Conservation (phyloP, 2,113 vertebrate species). For the Trichomycterus rosablanca region DNA sequence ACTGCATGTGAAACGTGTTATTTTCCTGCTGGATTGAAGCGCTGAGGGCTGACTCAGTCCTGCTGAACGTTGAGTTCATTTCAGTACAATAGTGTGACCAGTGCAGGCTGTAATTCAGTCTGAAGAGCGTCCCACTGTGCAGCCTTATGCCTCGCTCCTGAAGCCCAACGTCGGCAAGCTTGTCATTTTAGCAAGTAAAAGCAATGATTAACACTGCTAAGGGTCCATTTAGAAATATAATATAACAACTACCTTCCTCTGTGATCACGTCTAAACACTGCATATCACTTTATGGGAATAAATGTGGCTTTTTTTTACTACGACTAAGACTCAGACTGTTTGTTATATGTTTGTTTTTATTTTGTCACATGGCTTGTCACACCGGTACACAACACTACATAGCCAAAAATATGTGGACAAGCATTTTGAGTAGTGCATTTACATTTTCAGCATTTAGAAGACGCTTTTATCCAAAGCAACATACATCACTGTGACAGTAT, state of each 20-base stretch:
- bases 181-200: slow-evolving; percentile 38
- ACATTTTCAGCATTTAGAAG: too few relatives aligned
- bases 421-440: too few relatives aligned
- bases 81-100: slow-evolving; percentile 10
- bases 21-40: background rate
- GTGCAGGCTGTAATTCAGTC: slow-evolving; percentile 26
- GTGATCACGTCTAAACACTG: slow-evolving; percentile 22
- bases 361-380: too few relatives aligned
- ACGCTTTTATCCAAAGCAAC: too few relatives aligned
- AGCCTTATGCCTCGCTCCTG: slow-evolving; percentile 8
- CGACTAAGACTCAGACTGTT: background rate
- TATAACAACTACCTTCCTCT: slow-evolving; percentile 24
- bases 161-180: slow-evolving; percentile 12
- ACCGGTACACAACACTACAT: too few relatives aligned
- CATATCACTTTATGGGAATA: background rate
- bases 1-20: background rate
- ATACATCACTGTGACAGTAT: too few relatives aligned
- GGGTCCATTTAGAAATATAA: slow-evolving; percentile 34
- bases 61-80: slow-evolving; percentile 4
- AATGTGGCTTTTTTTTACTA: too few relatives aligned
- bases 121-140: slow-evolving; percentile 23
- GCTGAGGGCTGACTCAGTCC: background rate
- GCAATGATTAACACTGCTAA: slow-evolving; percentile 30
- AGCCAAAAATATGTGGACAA: too few relatives aligned
- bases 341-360: slow-evolving; percentile 43